Percentiles rank a stretch among this genome's conserved stretches.
phyloP scores from a whole-genome alignment of 2,888 invertebrate genomes.

The Ariolimax columbianus region DNA sequence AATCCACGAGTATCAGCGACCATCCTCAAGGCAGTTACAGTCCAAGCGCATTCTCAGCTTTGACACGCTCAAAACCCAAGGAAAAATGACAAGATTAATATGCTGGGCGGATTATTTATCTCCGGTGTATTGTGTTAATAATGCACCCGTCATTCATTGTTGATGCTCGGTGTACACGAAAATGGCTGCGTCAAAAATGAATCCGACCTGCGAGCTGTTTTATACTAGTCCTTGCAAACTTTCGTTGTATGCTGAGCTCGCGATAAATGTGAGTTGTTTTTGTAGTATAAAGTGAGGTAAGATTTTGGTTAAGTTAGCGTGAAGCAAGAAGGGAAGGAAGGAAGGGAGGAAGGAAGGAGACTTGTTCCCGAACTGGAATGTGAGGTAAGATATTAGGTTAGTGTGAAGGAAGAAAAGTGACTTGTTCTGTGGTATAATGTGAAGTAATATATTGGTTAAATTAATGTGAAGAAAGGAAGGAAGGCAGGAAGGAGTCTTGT shows the following conservation, averaged over 20 bases:
- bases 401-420: too few species aligned
- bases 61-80: neutral
- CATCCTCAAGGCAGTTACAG: neutral
- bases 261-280: neutral
- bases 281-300: too few species aligned
- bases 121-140: slow-evolving; percentile 38
- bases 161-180: slow-evolving; percentile 20
- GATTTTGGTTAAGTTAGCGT: too few species aligned
- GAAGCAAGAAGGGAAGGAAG: too few species aligned
- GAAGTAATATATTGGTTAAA: too few species aligned
- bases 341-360: too few species aligned
- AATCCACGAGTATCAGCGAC: slow-evolving; percentile 18
- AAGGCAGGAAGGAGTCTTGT: too few species aligned
- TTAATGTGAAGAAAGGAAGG: too few species aligned
- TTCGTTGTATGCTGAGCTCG: neutral
- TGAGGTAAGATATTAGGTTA: too few species aligned
- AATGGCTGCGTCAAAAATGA: slow-evolving; percentile 10
- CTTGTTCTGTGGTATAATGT: too few species aligned
- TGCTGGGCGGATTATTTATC: slow-evolving; percentile 45
- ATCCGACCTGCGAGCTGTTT: neutral
- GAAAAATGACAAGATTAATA: slow-evolving; percentile 42
- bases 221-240: neutral
- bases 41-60: neutral
- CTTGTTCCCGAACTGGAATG: too few species aligned
- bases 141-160: slow-evolving; percentile 38